A percentile compares a stretch with the other conserved stretches of the same genome.
phyloP scores from a whole-genome alignment of 2,797 vertebrate genomes.

The Platyrinchus mystaceus region DNA sequence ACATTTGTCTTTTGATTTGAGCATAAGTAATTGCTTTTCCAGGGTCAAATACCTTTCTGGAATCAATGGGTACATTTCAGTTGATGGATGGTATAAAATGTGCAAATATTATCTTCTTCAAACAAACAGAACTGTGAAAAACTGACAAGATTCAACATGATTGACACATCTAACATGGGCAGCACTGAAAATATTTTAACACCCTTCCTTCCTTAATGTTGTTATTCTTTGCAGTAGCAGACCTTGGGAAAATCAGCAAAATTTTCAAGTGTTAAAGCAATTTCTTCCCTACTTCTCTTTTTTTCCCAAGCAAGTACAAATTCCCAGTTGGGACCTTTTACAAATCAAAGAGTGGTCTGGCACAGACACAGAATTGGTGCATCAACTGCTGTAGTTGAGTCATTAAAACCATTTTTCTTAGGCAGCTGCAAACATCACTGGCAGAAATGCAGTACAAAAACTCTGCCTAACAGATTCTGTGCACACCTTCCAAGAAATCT shows the following conservation, averaged over 20 bases:
- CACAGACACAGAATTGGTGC: not conserved
- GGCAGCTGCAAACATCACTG: not conserved
- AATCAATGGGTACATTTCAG: slow-evolving; percentile 52
- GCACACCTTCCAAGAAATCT: not conserved
- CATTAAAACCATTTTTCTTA: not conserved
- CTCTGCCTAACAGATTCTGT: not conserved
- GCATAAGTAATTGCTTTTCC: slow-evolving; percentile 67
- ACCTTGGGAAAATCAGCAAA: not conserved
- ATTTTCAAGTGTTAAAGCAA: not conserved
- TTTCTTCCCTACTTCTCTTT: not conserved
- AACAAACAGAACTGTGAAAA: slow-evolving; percentile 59
- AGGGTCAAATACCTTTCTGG: slow-evolving; percentile 61
- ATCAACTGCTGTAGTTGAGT: not conserved
- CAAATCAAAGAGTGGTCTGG: not conserved
- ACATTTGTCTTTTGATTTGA: slow-evolving; percentile 62
- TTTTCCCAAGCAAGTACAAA: not conserved
- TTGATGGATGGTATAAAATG: slow-evolving; percentile 64
- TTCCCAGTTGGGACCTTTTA: not conserved
- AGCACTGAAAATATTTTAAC: slow-evolving; percentile 36
- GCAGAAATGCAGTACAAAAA: not conserved
- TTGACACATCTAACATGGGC: slow-evolving; percentile 42
- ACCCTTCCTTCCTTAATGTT: slow-evolving; percentile 17
- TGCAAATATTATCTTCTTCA: slow-evolving; percentile 61
- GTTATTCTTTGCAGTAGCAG: not conserved
- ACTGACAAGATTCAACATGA: slow-evolving; percentile 49